Conservation (phyloP, 2,113 vertebrate genomes). For the Phalacrocorax brasilianus region DNA sequence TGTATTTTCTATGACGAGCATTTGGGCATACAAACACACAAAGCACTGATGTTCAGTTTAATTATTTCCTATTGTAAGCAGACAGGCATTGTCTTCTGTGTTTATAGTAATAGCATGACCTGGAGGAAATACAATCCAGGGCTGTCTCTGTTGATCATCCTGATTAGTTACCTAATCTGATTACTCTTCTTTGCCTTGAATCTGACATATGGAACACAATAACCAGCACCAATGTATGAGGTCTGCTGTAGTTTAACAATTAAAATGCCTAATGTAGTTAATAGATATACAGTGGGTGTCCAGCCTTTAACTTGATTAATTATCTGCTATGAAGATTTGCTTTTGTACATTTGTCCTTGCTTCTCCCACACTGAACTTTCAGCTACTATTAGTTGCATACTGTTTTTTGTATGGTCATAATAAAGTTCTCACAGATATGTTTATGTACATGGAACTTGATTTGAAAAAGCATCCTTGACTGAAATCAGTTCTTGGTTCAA, state of each 20-base stretch:
- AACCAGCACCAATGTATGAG: not conserved
- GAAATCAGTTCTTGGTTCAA: not conserved
- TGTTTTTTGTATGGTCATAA: not conserved
- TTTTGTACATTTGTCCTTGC: not conserved
- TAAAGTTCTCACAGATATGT: not conserved
- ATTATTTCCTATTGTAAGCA: slow-evolving; percentile 14
- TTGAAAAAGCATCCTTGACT: not conserved
- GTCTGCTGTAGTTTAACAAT: slow-evolving; percentile 25
- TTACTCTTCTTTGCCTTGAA: slow-evolving; percentile 60
- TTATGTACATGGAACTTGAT: not conserved
- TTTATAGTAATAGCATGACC: slow-evolving; percentile 53
- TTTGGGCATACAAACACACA: not conserved
- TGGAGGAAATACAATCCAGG: slow-evolving; percentile 24
- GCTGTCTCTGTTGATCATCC: slow-evolving; percentile 52
- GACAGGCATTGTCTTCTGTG: not conserved
- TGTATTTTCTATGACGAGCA: not conserved
- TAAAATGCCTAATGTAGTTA: not conserved
- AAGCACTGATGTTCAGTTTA: not conserved
- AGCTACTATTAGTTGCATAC: not conserved
- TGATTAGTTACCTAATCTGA: slow-evolving; percentile 78
- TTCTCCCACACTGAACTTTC: not conserved
- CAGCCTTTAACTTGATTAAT: not conserved
- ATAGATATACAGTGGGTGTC: not conserved
- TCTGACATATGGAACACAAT: not conserved
- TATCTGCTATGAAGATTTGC: not conserved